Conservation (phyloP, 2,113 vertebrate genomes). For the Morone saxatilis region DNA sequence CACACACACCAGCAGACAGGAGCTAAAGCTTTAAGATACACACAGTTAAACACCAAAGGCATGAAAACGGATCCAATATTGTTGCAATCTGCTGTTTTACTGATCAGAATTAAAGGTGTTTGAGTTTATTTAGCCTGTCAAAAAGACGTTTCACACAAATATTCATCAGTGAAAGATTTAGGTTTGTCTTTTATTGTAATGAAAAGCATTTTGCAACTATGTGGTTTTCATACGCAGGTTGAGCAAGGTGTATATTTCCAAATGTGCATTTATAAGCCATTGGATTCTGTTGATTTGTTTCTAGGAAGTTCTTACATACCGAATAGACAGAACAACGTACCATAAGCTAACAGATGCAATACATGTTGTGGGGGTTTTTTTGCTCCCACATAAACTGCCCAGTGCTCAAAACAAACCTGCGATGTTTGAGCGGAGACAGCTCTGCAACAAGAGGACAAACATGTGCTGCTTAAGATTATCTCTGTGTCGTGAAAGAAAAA, state of each 20-base stretch:
- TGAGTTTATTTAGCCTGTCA: not conserved
- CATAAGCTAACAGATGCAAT: not conserved
- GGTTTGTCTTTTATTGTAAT: not conserved
- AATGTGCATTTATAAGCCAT: not conserved
- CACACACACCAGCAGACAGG: slow-evolving; percentile 42
- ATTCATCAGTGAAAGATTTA: slow-evolving; percentile 1
- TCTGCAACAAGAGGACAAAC: not conserved
- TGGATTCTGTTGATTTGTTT: not conserved
- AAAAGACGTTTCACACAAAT: slow-evolving; percentile 3
- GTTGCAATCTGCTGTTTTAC: slow-evolving; percentile 26
- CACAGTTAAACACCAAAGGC: slow-evolving; percentile 50
- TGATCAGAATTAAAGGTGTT: not conserved
- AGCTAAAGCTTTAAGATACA: slow-evolving; percentile 57
- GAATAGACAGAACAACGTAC: not conserved
- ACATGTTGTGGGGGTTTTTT: not conserved
- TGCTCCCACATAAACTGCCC: not conserved
- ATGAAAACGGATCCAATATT: slow-evolving; percentile 26
- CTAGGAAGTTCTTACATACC: not conserved
- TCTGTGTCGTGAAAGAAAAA: not conserved
- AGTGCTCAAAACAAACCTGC: not conserved
- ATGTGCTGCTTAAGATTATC: not conserved
- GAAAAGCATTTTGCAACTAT: slow-evolving; percentile 19
- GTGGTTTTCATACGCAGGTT: slow-evolving; percentile 20
- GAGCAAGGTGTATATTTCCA: slow-evolving; percentile 4
- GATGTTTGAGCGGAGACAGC: not conserved